These are phyloP conservation scores for Hippocampus comes DNA, from an alignment of 2,113 vertebrate species.

Conservation along the genomic window DNA sequence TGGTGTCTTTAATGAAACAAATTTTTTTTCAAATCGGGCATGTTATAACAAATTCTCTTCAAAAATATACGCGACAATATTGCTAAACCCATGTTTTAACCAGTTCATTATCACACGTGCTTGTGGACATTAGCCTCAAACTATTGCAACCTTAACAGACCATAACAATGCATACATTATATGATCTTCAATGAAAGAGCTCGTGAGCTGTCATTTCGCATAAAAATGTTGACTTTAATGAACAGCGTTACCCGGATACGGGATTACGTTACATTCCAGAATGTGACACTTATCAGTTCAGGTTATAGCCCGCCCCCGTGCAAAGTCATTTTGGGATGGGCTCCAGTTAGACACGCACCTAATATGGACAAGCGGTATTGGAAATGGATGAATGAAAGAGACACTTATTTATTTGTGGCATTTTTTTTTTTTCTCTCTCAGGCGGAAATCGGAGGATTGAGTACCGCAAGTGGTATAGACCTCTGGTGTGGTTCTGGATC, in stretches of 20 bases:
- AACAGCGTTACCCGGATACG: background rate
- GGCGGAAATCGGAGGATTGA: constrained; percentile 84
- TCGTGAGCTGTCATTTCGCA: background rate
- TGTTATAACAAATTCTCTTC: too few species aligned
- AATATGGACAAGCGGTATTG: background rate
- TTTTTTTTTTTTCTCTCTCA: constrained; percentile 48
- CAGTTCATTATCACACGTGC: too few species aligned
- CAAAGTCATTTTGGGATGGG: background rate
- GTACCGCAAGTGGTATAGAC: constrained; percentile 91
- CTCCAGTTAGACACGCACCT: background rate
- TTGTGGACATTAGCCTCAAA: too few species aligned
- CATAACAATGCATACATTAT: too few species aligned
- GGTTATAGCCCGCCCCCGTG: background rate
- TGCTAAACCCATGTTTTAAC: too few species aligned
- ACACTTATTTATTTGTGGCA: background rate
- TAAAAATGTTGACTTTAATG: background rate
- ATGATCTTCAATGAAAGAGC: too few species aligned
- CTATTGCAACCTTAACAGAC: too few species aligned
- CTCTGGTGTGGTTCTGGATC: constrained; percentile 96
- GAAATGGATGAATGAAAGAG: background rate
- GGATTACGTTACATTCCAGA: background rate
- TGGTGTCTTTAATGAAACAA: too few species aligned
- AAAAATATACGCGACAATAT: too few species aligned
- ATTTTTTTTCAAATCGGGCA: too few species aligned
- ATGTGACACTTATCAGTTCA: background rate